Evolutionary conservation across 1,140 invertebrate genomes (phyloP).

Genomic region (Zaprionus tsacasi): DNA sequence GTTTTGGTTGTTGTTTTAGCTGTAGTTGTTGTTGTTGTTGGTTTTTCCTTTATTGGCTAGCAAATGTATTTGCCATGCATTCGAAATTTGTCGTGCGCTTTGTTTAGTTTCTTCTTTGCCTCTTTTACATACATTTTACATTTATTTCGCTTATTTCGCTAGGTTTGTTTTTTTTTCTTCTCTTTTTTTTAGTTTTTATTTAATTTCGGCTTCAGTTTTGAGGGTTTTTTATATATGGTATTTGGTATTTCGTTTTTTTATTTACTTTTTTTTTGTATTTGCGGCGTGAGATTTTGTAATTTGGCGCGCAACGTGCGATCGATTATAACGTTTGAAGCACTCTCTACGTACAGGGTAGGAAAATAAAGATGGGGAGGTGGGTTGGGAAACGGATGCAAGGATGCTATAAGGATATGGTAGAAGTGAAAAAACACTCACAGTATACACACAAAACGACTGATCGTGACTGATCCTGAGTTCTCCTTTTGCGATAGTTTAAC

Average conservation of each 20-base stretch:
- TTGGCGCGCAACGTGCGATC: slow-evolving; percentile 26
- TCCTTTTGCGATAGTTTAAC: not conserved
- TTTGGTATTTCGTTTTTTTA: slow-evolving; percentile 9
- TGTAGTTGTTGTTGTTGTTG: slow-evolving; percentile 4
- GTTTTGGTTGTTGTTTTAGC: not conserved
- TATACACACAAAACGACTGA: not conserved
- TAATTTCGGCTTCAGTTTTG: slow-evolving; percentile 14
- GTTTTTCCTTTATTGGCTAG: slow-evolving; percentile 17
- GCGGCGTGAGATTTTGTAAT: slow-evolving; percentile 16
- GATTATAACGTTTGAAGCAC: not conserved
- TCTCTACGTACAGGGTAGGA: not conserved
- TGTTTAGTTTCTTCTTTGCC: slow-evolving; percentile 28
- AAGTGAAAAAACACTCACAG: not conserved
- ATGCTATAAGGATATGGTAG: not conserved
- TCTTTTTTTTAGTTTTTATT: not conserved
- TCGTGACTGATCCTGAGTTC: not conserved
- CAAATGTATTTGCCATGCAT: slow-evolving; percentile 42
- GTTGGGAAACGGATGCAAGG: not conserved
- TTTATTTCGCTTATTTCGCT: slow-evolving; percentile 10
- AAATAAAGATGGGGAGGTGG: not conserved
- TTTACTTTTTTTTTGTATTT: not conserved
- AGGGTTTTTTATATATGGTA: not conserved
- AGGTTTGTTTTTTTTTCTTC: slow-evolving; percentile 1
- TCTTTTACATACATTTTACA: slow-evolving; percentile 20
- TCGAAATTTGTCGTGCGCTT: slow-evolving; percentile 48